Evolutionary conservation across 92 coral and sea anemone genomes (phyloP).

Genomic region (Actinostola sp.): DNA sequence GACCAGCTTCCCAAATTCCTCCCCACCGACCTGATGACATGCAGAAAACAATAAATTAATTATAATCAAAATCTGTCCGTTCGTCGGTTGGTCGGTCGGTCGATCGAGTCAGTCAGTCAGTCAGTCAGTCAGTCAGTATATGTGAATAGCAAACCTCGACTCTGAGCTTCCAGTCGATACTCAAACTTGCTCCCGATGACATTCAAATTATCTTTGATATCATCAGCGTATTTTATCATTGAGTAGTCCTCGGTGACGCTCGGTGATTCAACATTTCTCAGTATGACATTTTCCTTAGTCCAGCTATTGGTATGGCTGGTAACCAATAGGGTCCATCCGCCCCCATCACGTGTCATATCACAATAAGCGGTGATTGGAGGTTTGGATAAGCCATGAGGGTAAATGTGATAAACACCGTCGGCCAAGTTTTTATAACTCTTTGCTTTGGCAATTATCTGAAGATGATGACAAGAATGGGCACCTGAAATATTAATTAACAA

Average conservation of each 20-base stretch:
- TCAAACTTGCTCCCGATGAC: slow-evolving; percentile 43
- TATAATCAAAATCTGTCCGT: too few relatives aligned
- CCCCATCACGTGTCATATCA: slow-evolving; percentile 79
- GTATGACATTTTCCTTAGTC: slow-evolving; percentile 32
- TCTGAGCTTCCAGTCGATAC: slow-evolving; percentile 69
- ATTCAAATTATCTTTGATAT: slow-evolving; percentile 41
- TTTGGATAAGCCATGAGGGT: slow-evolving; percentile 47
- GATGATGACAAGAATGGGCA: slow-evolving; percentile 66
- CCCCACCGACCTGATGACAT: slow-evolving; percentile 63
- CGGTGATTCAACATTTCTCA: slow-evolving; percentile 39
- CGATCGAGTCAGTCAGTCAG: too few relatives aligned
- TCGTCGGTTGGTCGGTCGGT: too few relatives aligned
- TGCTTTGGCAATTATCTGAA: slow-evolving; percentile 44
- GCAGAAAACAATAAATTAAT: too few relatives aligned
- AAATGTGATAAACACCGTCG: slow-evolving; percentile 76
- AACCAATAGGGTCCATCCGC: slow-evolving; percentile 80
- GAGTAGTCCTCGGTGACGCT: slow-evolving; percentile 53
- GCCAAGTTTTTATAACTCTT: slow-evolving; percentile 24
- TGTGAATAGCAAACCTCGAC: slow-evolving; percentile 49
- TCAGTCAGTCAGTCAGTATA: too few relatives aligned
- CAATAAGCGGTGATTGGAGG: slow-evolving; percentile 58
- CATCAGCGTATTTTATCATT: slow-evolving; percentile 55
- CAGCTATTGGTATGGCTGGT: slow-evolving; percentile 70
- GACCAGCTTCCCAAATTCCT: slow-evolving; percentile 72
- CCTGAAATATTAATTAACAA: too few relatives aligned